phyloP scores from a whole-genome alignment of 2,113 vertebrate genomes.

The Myotis brandtii region DNA sequence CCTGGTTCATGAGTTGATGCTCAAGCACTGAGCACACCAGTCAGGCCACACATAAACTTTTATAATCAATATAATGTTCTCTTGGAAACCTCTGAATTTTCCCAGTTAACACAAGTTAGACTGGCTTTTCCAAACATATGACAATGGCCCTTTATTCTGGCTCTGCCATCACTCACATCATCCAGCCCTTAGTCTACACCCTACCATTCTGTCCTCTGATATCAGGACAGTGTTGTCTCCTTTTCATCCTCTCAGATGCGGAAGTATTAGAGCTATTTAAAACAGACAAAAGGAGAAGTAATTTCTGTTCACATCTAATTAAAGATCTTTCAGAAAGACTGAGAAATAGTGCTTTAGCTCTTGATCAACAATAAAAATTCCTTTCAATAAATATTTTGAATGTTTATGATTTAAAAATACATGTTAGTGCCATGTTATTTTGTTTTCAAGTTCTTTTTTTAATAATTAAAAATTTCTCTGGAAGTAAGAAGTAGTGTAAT shows the following conservation, averaged over 20 bases:
- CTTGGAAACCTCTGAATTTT: neutral
- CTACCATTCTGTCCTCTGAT: neutral
- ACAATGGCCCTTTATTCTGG: neutral
- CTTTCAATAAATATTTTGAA: slow-evolving; percentile 16
- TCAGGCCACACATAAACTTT: neutral
- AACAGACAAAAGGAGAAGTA: neutral
- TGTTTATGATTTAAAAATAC: neutral
- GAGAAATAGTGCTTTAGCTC: neutral
- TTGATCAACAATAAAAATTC: slow-evolving; percentile 23
- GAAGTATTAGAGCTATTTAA: slow-evolving; percentile 13
- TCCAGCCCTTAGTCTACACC: neutral
- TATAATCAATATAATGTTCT: neutral
- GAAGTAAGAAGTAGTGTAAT: neutral
- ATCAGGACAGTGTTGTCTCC: neutral
- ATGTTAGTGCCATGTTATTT: neutral
- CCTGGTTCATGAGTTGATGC: too few relatives aligned
- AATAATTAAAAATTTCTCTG: slow-evolving; percentile 6
- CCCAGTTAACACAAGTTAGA: neutral
- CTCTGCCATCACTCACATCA: neutral
- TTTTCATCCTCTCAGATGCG: neutral
- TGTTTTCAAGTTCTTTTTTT: neutral
- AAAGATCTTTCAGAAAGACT: neutral
- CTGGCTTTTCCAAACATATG: neutral
- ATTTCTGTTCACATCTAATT: neutral
- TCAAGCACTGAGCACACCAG: too few relatives aligned